phyloP scores from a whole-genome alignment of 2,113 vertebrate species.

The Eptesicus fuscus region DNA sequence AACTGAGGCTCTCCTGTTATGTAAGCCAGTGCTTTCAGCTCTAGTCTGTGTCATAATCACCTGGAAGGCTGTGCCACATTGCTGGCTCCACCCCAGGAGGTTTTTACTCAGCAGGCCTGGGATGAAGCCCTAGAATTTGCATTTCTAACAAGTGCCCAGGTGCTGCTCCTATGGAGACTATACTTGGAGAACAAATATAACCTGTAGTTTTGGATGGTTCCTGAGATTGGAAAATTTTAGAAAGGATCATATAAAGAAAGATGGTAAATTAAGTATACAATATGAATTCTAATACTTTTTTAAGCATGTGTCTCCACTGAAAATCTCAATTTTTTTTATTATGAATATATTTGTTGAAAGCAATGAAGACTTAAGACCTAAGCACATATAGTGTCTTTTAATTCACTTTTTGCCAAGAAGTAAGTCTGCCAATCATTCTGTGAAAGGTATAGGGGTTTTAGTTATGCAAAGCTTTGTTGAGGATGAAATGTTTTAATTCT shows the following conservation, averaged over 20 bases:
- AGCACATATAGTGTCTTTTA: neutral
- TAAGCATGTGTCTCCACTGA: neutral
- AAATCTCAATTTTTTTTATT: slow-evolving; percentile 32
- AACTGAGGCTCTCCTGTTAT: neutral
- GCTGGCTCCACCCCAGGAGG: neutral
- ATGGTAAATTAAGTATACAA: neutral
- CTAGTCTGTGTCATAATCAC: neutral
- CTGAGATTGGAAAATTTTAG: slow-evolving; percentile 11
- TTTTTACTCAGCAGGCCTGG: neutral
- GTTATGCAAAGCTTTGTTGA: slow-evolving; percentile 48
- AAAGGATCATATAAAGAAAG: neutral
- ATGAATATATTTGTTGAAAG: slow-evolving; percentile 8
- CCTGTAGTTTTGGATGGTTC: neutral
- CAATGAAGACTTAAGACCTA: neutral
- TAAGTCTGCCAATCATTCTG: slow-evolving; percentile 47
- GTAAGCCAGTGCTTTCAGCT: neutral
- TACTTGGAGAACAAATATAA: neutral
- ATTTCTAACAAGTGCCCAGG: neutral
- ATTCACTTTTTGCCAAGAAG: neutral
- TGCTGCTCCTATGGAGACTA: neutral
- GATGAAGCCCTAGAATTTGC: neutral
- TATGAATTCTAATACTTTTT: slow-evolving; percentile 15
- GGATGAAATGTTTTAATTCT: slow-evolving; percentile 43
- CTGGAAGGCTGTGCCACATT: neutral
- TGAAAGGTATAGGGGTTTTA: slow-evolving; percentile 31